Conservation (phyloP, 2,888 invertebrate species). For the Liposcelis brunnea region DNA sequence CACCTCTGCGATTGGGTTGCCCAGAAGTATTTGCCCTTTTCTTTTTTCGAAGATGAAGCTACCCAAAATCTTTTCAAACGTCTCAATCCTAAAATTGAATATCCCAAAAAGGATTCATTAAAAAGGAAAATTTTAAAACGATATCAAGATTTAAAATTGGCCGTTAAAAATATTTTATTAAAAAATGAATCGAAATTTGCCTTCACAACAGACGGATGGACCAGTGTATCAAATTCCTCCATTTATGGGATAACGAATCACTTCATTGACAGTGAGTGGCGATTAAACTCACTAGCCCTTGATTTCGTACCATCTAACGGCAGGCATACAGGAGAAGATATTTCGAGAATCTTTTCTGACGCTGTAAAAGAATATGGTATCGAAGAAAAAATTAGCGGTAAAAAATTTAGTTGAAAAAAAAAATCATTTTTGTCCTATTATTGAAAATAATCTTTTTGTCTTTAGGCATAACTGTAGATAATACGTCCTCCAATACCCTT, state of each 20-base stretch:
- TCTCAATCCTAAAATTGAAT: slow-evolving; percentile 6
- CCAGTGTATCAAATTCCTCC: slow-evolving; percentile 16
- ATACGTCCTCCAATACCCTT: slow-evolving; percentile 17
- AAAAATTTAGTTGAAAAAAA: too few relatives aligned
- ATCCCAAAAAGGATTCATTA: slow-evolving; percentile 6
- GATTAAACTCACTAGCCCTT: slow-evolving; percentile 16
- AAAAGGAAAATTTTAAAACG: neutral
- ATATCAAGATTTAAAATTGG: slow-evolving; percentile 7
- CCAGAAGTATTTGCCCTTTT: slow-evolving; percentile 7
- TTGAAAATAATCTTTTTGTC: too few relatives aligned
- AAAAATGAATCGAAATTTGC: slow-evolving; percentile 16
- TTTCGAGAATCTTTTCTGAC: slow-evolving; percentile 16
- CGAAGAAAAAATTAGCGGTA: neutral
- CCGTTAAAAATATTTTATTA: slow-evolving; percentile 10
- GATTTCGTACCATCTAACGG: slow-evolving; percentile 18
- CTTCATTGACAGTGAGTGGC: slow-evolving; percentile 18
- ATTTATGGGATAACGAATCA: slow-evolving; percentile 19
- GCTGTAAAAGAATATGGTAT: slow-evolving; percentile 15
- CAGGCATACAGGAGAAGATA: slow-evolving; percentile 18
- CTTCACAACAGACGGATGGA: slow-evolving; percentile 19
- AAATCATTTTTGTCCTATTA: too few relatives aligned
- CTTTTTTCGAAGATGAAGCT: slow-evolving; percentile 7
- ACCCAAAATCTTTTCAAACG: slow-evolving; percentile 7
- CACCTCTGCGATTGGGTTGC: slow-evolving; percentile 1
- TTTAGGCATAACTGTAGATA: slow-evolving; percentile 18